Evolutionary conservation across 2,113 vertebrate genomes (phyloP).

Genomic region (Tragelaphus strepsiceros): DNA sequence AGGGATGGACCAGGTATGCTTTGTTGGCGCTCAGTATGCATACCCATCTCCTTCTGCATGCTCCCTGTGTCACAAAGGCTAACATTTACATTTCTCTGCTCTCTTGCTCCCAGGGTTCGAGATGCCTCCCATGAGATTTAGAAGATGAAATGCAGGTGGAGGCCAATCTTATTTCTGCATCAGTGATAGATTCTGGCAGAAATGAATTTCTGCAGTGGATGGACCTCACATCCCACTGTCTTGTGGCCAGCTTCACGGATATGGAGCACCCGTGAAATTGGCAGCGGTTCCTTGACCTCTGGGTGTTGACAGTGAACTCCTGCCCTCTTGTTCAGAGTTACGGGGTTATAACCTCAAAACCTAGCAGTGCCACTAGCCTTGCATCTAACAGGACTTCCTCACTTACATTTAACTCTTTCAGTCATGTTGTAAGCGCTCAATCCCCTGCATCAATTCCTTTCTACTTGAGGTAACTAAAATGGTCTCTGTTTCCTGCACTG

Average conservation of each 20-base stretch:
- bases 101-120: not conserved
- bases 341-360: not conserved
- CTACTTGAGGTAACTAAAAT: not conserved
- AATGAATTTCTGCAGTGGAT: not conserved
- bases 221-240: not conserved
- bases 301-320: not conserved
- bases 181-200: not conserved
- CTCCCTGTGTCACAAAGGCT: rapidly evolving
- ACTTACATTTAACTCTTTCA: not conserved
- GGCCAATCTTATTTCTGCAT: not conserved
- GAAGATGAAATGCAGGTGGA: not conserved
- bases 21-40: not conserved
- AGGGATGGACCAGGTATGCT: not conserved
- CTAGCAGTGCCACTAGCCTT: not conserved
- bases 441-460: not conserved
- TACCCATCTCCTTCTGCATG: rapidly evolving
- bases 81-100: not conserved
- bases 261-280: not conserved
- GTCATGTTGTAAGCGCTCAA: not conserved
- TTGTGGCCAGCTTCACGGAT: not conserved
- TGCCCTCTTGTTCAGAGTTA: not conserved
- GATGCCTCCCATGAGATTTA: not conserved
- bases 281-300: not conserved
- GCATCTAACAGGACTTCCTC: not conserved
- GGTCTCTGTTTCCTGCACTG: not conserved